Base-by-base conservation (phyloP, 2,888 invertebrate species). In the Conchocele bisecta region DNA sequence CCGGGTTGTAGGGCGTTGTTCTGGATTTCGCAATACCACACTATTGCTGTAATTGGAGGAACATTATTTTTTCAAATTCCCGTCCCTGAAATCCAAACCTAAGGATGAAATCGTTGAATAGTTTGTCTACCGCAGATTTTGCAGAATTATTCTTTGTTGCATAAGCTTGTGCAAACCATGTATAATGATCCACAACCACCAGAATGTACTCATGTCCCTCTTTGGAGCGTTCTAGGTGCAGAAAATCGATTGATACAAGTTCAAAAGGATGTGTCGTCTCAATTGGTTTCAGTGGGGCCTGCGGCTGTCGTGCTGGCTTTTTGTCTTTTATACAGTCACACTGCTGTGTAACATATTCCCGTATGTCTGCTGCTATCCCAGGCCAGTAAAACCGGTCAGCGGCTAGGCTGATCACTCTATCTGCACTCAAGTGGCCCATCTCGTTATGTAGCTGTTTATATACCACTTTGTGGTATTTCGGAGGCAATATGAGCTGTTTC, bases 301-400 rank as follows among this genome's bases (percentile, higher is more conserved):
- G 24, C 9, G 50, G 26, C 1, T 31, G 35, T 22, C 15, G 33
- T 15, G 39, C 20, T 22, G 72, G 70, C 44, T 37, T 48, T 37
- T 66, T 69, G 9, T 64, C 46, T 41, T 59, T 61, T 0, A 75
- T n/a, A 53, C 75, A 75, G 13, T 22, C 3, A 56, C 70, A 70
- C 28, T 46, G 24, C 11, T 56, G 37, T 20, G 51, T 63, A 0
- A 75, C 50, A 39, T 61, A 75, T 3, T 67, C n/a, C 37, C 65
- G 64, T 17, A 73, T 67, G 17, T 64, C 59, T 7, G 28, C 46
- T 41, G 28, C 17, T 73, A 79, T 79, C 2, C 57, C 42, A 24
- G 79, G 79, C 79, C 75, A 79, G 31, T 75, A 75, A 44, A 70
- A 79, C n/a, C 79, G 26, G 15, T 73, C 70, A 17, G 65, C 35